phyloP scores from a whole-genome alignment of 1,140 invertebrate genomes.

The Panagrolaimus sp. region DNA sequence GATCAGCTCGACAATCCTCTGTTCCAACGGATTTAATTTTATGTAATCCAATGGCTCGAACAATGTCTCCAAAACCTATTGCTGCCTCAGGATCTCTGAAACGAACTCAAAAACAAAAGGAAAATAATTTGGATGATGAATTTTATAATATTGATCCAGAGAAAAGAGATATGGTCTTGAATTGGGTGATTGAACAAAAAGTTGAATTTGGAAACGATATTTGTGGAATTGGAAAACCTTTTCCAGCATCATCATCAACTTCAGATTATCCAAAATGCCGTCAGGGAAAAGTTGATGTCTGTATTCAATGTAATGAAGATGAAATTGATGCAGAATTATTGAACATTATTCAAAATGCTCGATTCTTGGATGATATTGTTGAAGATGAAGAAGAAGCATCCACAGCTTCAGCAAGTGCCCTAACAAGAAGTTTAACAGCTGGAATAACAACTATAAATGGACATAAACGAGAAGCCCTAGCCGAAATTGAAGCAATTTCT shows the following conservation, averaged over 20 bases:
- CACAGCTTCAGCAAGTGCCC: neutral
- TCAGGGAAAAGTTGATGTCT: constrained; percentile 9
- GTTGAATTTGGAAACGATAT: constrained; percentile 20
- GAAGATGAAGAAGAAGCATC: constrained; percentile 28
- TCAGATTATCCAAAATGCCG: neutral
- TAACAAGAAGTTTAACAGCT: neutral
- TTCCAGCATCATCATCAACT: neutral
- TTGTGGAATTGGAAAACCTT: constrained; percentile 15
- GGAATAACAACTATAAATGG: neutral
- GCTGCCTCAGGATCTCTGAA: neutral
- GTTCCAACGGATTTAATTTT: constrained; percentile 20
- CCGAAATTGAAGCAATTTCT: constrained; percentile 9
- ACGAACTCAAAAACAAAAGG: neutral
- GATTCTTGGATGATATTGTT: constrained; percentile 26
- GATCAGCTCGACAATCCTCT: constrained; percentile 4
- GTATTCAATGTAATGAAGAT: constrained; percentile 28
- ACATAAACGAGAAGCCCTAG: constrained; percentile 23
- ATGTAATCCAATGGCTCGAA: constrained; percentile 20
- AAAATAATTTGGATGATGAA: constrained; percentile 11
- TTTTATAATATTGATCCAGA: constrained; percentile 21
- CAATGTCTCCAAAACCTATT: constrained; percentile 12
- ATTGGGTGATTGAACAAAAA: constrained; percentile 26
- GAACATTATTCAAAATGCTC: constrained; percentile 17
- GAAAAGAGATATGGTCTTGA: constrained; percentile 27
- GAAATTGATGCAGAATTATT: constrained; percentile 28